These are phyloP conservation scores for Hemicentrotus pulcherrimus DNA, from an alignment of 35 echinoderm and acorn worm species.

Conservation along the genomic window DNA sequence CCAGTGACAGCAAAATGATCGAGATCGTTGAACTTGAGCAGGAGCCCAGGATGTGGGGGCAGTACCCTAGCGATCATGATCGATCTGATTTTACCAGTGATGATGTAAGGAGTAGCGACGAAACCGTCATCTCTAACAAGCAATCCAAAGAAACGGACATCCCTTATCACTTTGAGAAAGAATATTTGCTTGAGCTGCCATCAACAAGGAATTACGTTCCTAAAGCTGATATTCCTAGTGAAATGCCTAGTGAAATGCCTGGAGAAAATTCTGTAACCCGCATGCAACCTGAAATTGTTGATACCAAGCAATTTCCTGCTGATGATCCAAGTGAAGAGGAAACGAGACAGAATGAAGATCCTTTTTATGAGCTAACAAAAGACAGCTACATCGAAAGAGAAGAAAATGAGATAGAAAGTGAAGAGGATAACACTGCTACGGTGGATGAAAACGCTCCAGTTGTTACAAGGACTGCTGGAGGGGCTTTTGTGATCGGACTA, in stretches of 20 bases:
- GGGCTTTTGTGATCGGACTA: conserved; percentile 30
- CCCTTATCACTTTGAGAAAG: neutral
- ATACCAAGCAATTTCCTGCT: neutral
- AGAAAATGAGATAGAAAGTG: conserved; percentile 23
- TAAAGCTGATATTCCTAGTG: neutral
- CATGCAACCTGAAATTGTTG: neutral
- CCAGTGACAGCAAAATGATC: neutral
- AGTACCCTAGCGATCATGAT: neutral
- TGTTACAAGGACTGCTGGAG: neutral
- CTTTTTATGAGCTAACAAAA: neutral
- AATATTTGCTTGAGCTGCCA: conserved; percentile 40
- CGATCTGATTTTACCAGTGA: neutral
- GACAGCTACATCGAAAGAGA: neutral
- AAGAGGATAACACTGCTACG: conserved; percentile 12
- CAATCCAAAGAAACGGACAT: neutral
- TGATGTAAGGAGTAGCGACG: conserved; percentile 8
- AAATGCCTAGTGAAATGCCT: neutral
- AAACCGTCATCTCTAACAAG: neutral
- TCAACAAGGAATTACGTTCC: neutral
- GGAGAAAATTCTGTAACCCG: neutral
- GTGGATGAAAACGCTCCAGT: conserved; percentile 24
- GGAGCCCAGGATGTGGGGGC: conserved; percentile 27
- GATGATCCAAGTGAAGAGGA: neutral
- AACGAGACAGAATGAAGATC: neutral
- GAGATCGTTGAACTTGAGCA: conserved; percentile 9